A percentile compares a stretch with the other conserved stretches of the same genome.
These are phyloP conservation scores for Blastomussa wellsi DNA, from an alignment of 92 coral and sea anemone genomes.

Conservation along the genomic window DNA sequence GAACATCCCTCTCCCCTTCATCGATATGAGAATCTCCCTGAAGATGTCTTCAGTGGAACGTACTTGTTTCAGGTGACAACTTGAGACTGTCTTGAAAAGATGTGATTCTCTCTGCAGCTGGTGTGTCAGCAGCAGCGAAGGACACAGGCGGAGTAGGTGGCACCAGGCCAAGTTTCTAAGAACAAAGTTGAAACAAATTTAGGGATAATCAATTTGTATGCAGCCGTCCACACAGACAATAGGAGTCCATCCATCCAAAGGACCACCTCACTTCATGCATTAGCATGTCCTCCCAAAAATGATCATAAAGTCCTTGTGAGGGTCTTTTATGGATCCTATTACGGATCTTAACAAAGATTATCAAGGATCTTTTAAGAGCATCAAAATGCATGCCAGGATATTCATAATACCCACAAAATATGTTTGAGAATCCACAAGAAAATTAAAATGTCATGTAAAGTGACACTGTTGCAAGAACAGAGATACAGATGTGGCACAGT, in stretches of 20 bases:
- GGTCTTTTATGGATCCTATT: neutral
- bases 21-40: too few relatives aligned
- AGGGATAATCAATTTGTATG: too few relatives aligned
- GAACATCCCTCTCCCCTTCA: too few relatives aligned
- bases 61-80: conserved; percentile 82
- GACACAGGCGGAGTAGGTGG: conserved; percentile 96
- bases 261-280: too few relatives aligned
- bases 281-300: too few relatives aligned
- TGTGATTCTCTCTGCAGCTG: conserved; percentile 65
- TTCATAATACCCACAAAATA: neutral
- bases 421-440: too few relatives aligned
- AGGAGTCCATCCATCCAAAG: too few relatives aligned
- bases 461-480: neutral
- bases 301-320: neutral
- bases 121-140: conserved; percentile 79
- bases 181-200: neutral
- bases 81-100: conserved; percentile 73
- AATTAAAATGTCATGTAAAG: neutral
- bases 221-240: too few relatives aligned
- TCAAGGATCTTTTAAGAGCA: neutral
- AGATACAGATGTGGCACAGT: neutral
- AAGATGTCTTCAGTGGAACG: neutral
- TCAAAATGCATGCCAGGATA: neutral
- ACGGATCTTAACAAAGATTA: too few relatives aligned
- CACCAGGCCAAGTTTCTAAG: conserved; percentile 80